Evolutionary conservation across 2,113 vertebrate genomes (phyloP).

Genomic region (Oxyruncus cristatus): DNA sequence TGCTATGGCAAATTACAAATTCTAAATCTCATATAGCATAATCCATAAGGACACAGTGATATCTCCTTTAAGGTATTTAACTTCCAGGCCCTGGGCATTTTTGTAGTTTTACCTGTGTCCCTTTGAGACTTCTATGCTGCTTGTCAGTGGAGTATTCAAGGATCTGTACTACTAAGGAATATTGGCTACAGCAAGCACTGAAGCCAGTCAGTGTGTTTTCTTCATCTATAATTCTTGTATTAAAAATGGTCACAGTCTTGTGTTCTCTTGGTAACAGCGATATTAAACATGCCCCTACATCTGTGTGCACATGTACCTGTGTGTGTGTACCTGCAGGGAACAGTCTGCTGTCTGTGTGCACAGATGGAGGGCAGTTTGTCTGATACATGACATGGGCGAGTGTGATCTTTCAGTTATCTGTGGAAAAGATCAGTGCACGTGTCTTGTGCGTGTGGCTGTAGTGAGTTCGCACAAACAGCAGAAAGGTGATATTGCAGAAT

Average conservation of each 20-base stretch:
- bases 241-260: background rate
- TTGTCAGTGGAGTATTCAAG: background rate
- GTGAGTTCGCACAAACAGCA: background rate
- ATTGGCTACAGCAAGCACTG: background rate
- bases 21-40: background rate
- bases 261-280: background rate
- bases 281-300: accelerated
- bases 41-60: background rate
- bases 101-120: background rate
- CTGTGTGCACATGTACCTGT: no score
- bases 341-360: background rate
- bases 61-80: background rate
- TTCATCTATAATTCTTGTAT: background rate
- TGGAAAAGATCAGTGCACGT: accelerated
- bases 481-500: background rate
- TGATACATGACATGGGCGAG: background rate
- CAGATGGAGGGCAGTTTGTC: background rate
- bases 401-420: background rate
- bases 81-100: background rate
- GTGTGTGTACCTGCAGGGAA: background rate
- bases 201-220: background rate
- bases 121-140: background rate
- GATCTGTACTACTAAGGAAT: background rate
- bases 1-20: background rate
- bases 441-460: background rate